phyloP scores from a whole-genome alignment of 2,113 vertebrate genomes.

The Daphoenositta chrysoptera region DNA sequence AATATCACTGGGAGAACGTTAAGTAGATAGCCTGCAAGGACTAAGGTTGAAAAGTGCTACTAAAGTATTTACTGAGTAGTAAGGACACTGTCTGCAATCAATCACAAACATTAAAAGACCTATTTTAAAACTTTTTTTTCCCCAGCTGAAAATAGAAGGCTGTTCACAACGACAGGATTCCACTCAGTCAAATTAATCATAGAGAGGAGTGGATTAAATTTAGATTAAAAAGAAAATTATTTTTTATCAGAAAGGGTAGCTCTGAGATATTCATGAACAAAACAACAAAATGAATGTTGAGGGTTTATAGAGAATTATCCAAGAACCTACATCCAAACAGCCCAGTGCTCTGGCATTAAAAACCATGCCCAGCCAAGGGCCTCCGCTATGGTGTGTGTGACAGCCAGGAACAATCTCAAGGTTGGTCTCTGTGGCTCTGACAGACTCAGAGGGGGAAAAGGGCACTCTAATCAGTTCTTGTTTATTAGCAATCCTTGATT shows the following conservation, averaged over 20 bases:
- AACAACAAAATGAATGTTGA: neutral
- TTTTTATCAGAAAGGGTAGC: neutral
- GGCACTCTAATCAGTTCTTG: neutral
- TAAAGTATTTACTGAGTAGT: neutral
- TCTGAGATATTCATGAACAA: neutral
- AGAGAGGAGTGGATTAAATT: neutral
- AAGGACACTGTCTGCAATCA: neutral
- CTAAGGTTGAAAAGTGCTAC: neutral
- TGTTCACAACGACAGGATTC: neutral
- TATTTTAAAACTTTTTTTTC: neutral
- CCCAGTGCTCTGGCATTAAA: neutral
- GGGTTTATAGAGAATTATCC: neutral
- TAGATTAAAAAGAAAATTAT: neutral
- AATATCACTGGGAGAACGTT: neutral
- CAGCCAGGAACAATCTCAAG: neutral
- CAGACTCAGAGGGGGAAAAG: neutral
- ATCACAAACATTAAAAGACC: neutral
- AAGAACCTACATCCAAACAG: neutral
- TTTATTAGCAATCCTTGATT: neutral
- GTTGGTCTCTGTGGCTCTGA: neutral
- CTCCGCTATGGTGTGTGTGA: neutral
- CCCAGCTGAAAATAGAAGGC: neutral
- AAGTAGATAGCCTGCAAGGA: neutral
- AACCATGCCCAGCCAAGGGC: neutral
- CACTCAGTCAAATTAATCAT: neutral